Percentiles rank a stretch among this genome's conserved stretches.
Evolutionary conservation across 2,797 vertebrate species (phyloP).

Genomic region (Peromyscus nudipes): DNA sequence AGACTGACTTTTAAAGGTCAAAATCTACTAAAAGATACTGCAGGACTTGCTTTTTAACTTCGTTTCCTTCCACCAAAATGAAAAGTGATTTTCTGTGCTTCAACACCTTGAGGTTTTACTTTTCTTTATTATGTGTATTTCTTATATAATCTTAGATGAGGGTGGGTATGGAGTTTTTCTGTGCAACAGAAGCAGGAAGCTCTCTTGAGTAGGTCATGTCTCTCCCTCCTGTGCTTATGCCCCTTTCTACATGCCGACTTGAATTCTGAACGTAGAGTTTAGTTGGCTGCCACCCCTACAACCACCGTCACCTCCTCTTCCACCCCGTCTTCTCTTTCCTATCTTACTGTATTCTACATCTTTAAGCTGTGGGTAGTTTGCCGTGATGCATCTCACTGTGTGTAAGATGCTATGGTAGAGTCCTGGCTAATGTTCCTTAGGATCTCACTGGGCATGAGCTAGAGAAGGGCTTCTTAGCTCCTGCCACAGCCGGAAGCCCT

Average conservation of each 20-base stretch:
- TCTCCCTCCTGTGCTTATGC: background rate
- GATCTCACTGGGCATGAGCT: too few species aligned
- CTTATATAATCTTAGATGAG: background rate
- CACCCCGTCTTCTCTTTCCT: background rate
- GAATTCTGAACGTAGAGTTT: background rate
- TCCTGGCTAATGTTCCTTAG: background rate
- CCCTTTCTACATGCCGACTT: background rate
- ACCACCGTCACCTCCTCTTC: background rate
- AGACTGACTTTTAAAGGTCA: background rate
- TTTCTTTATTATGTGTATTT: background rate
- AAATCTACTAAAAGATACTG: background rate
- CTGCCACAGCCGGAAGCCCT: fast-evolving
- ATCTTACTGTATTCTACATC: background rate
- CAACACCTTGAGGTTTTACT: background rate
- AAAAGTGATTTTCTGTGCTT: background rate
- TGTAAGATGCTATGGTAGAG: background rate
- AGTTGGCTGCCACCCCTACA: background rate
- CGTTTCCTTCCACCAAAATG: background rate
- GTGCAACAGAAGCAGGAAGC: fast-evolving
- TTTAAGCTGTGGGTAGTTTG: background rate
- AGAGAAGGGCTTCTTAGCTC: background rate
- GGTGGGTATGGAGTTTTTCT: fast-evolving
- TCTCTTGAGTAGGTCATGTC: background rate
- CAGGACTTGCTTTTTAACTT: background rate
- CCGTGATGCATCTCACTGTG: background rate